Conservation (phyloP, 2,888 invertebrate species). For the Conomelus anceps region DNA sequence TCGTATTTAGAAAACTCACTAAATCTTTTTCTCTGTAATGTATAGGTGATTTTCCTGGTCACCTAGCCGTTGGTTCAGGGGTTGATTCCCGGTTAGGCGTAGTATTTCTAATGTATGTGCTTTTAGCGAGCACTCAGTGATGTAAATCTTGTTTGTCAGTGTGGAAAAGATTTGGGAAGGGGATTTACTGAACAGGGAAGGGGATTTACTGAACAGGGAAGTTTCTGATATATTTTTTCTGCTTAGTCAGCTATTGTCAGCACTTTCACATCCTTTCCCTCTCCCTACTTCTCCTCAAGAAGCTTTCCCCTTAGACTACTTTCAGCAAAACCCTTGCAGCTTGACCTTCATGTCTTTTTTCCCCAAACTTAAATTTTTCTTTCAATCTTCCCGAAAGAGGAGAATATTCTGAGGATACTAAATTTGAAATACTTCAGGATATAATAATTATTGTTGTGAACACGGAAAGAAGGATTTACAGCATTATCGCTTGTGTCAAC, state of each 20-base stretch:
- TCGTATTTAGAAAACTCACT: too few species aligned
- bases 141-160: background rate
- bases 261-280: background rate
- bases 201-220: background rate
- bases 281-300: background rate
- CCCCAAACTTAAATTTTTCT: background rate
- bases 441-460: too few species aligned
- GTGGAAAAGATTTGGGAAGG: background rate
- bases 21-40: too few species aligned
- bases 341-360: background rate
- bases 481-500: too few species aligned
- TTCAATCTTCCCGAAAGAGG: background rate
- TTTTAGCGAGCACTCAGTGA: background rate
- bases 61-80: too few species aligned
- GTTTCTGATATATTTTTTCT: background rate
- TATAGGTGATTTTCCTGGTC: too few species aligned
- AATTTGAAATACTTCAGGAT: too few species aligned
- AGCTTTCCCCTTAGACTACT: background rate
- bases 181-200: background rate
- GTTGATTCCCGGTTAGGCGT: background rate
- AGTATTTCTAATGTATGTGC: background rate
- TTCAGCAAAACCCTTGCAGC: background rate
- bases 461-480: too few species aligned
- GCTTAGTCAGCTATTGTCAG: background rate
- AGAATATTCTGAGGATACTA: background rate